phyloP scores from a whole-genome alignment of 2,113 vertebrate species.

The Hypanus sabinus region DNA sequence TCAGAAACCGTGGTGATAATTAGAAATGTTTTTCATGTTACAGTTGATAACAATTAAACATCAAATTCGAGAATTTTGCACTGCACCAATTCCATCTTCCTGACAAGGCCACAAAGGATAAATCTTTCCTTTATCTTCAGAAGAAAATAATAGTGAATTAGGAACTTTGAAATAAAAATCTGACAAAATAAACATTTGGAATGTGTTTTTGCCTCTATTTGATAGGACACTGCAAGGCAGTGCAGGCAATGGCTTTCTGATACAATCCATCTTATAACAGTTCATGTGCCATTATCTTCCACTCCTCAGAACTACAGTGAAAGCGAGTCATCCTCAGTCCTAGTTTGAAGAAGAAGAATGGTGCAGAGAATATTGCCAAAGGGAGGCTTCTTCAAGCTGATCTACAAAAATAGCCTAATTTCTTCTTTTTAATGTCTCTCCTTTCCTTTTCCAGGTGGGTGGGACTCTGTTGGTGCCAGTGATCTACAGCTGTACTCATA shows the following conservation, averaged over 20 bases:
- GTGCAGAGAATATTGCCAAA: too few relatives aligned
- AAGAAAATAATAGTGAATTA: not conserved
- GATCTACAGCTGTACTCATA: too few relatives aligned
- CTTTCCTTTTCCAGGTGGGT: too few relatives aligned
- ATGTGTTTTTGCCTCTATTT: not conserved
- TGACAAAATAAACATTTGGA: not conserved
- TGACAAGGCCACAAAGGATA: not conserved
- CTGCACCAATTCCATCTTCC: not conserved
- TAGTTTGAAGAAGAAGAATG: too few relatives aligned
- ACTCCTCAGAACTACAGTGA: too few relatives aligned
- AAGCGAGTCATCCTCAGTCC: too few relatives aligned
- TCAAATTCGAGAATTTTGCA: not conserved
- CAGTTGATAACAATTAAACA: not conserved
- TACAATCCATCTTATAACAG: too few relatives aligned
- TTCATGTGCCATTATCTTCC: too few relatives aligned
- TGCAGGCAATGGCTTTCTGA: not conserved
- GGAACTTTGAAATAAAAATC: not conserved
- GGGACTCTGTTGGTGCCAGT: too few relatives aligned
- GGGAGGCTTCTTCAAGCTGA: too few relatives aligned
- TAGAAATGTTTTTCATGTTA: not conserved
- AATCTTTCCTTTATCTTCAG: not conserved
- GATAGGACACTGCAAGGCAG: not conserved
- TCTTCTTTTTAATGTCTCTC: too few relatives aligned
- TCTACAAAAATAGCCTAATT: too few relatives aligned
- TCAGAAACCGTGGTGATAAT: not conserved